Conservation (phyloP, 1,140 invertebrate genomes). For the Onthophagus taurus region DNA sequence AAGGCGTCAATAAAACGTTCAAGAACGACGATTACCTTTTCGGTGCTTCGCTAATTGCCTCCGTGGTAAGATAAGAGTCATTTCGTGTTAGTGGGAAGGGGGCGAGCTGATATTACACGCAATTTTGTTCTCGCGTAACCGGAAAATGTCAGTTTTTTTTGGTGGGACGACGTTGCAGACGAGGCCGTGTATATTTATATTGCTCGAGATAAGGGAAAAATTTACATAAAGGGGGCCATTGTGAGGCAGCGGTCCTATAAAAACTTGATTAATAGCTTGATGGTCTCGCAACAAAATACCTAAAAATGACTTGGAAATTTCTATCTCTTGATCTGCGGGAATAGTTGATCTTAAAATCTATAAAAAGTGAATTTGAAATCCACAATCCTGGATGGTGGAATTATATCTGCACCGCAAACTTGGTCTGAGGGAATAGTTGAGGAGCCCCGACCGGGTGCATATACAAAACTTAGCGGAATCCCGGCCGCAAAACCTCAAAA, state of each 20-base stretch:
- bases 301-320: too few relatives aligned
- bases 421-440: too few relatives aligned
- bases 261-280: slow-evolving; percentile 12
- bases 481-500: too few relatives aligned
- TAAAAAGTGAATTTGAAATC: too few relatives aligned
- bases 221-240: slow-evolving; percentile 11
- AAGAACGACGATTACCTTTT: not conserved
- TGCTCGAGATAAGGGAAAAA: slow-evolving; percentile 9
- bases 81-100: slow-evolving; percentile 8
- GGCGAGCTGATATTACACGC: slow-evolving; percentile 8
- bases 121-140: slow-evolving; percentile 10
- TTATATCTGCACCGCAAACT: too few relatives aligned
- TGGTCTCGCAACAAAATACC: too few relatives aligned
- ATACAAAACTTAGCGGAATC: too few relatives aligned
- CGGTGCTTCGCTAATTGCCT: slow-evolving; percentile 9
- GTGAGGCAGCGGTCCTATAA: slow-evolving; percentile 5
- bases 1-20: not conserved
- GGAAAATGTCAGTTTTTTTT: slow-evolving; percentile 8
- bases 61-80: slow-evolving; percentile 7
- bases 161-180: too few relatives aligned
- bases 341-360: too few relatives aligned
- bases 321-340: too few relatives aligned
- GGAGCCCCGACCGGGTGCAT: too few relatives aligned
- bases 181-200: slow-evolving; percentile 12
- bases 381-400: too few relatives aligned